phyloP scores from a whole-genome alignment of 2,888 invertebrate species.

The Serrognathus titanus region DNA sequence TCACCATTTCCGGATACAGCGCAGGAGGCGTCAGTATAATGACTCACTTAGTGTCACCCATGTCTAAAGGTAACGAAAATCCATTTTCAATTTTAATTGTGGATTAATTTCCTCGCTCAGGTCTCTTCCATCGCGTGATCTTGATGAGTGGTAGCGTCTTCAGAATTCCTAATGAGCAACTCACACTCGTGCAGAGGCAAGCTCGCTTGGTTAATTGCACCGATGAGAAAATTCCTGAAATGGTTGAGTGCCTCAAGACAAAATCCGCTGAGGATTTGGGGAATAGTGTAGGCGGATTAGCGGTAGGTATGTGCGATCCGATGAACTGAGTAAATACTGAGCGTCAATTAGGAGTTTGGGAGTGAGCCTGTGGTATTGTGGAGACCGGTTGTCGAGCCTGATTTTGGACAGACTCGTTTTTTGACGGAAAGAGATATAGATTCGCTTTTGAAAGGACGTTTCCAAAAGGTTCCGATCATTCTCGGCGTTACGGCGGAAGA shows the following conservation, averaged over 20 bases:
- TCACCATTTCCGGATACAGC: constrained; percentile 63
- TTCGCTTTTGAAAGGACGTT: constrained; percentile 54
- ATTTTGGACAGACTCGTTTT: constrained; percentile 64
- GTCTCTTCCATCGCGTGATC: constrained; percentile 67
- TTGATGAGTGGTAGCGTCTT: constrained; percentile 64
- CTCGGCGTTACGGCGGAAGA: constrained; percentile 64
- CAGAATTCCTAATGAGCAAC: constrained; percentile 52
- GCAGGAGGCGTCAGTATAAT: constrained; percentile 49
- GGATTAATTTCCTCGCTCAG: too few species aligned
- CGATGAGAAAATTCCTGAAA: constrained; percentile 52
- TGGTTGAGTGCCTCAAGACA: constrained; percentile 59
- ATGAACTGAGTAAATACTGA: too few species aligned
- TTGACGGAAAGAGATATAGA: constrained; percentile 57
- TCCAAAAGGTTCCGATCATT: constrained; percentile 59
- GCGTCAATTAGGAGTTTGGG: constrained; percentile 47
- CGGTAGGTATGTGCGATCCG: constrained; percentile 39
- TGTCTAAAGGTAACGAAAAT: constrained; percentile 54
- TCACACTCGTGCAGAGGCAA: constrained; percentile 59
- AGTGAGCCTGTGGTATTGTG: constrained; percentile 55
- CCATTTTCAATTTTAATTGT: too few species aligned
- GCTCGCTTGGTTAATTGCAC: constrained; percentile 60
- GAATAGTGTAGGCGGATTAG: constrained; percentile 49
- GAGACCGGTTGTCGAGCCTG: constrained; percentile 61
- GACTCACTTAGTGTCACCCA: constrained; percentile 60
- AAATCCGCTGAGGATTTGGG: constrained; percentile 53